Evolutionary conservation across 2,113 vertebrate genomes (phyloP), one percentile per base, ranked within the genome.

Genomic region (Cariama cristata): DNA sequence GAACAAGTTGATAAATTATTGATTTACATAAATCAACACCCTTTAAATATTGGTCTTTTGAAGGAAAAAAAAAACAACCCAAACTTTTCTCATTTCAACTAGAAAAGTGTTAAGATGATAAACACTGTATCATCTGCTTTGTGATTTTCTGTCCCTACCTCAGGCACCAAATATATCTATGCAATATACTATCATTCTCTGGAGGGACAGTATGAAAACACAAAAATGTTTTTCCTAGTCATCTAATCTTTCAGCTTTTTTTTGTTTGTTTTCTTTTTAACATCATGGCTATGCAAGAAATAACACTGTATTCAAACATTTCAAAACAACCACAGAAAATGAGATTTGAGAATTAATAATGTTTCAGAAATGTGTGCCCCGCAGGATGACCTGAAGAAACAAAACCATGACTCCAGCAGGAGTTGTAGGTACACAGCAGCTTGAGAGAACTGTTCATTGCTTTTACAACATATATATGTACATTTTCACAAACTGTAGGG

Each of bases 1-100:
- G 96, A 98, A 98, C 97, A 98, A 98, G 98, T 97, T 98, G 97
- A 98, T 99, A 98, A 99, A 99, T 99, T 99, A 99, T 99, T 99
- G 97, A 99, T 99, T 98, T 98, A 98, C 94, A 99, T 99, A 99
- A 99, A 99, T 99, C 98, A 99, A 98, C 99, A 99, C 98, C 98
- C 98, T 98, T 98, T 98, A 98, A 98, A 98, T 98, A 98, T 97
- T 98, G 95, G 97, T 95, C 93, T 97, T 98, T 96, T 93, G 86
- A 96, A 97, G 86, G 1, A 14, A 85, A 97, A 96, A 95, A 79
- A 97, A 94, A 30, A n/a, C n/a, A 71, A 94, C 38, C 38, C 38
- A 60, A 22, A 16, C 83, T 88, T 96, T 98, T 97, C 67, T 96
- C 89, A 92, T 95, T 96, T 97, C 92, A 97, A 38, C 67, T 87